These are phyloP conservation scores for Eupithecia tripunctaria DNA, from an alignment of 2,888 invertebrate genomes.

Conservation along the genomic window DNA sequence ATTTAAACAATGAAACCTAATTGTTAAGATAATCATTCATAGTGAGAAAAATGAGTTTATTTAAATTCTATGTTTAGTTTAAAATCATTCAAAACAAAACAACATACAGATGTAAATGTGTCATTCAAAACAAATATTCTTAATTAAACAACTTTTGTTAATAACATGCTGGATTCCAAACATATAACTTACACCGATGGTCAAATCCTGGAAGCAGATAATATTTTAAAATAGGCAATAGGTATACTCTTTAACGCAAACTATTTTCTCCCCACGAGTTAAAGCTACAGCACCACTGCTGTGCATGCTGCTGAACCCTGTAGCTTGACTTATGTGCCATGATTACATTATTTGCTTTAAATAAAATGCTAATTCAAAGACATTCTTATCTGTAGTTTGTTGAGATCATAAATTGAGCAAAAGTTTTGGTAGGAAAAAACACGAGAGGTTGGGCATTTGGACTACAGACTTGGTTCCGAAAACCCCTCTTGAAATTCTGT, in stretches of 20 bases:
- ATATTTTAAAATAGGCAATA: neutral
- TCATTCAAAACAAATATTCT: constrained; percentile 8
- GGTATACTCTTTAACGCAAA: neutral
- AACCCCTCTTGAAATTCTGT: no score
- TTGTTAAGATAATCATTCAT: neutral
- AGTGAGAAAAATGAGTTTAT: neutral
- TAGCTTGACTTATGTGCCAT: no score
- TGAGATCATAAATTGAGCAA: no score
- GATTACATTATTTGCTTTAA: no score
- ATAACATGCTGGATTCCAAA: constrained; percentile 41
- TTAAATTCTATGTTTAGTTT: neutral
- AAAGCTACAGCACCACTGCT: no score
- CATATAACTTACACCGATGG: constrained; percentile 76
- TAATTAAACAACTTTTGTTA: constrained; percentile 12
- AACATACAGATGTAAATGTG: constrained; percentile 3
- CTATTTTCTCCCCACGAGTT: neutral
- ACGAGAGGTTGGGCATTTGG: no score
- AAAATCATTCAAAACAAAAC: constrained; percentile 14
- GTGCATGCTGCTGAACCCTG: no score
- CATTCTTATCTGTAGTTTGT: no score
- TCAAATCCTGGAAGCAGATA: constrained; percentile 69
- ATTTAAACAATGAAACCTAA: neutral
- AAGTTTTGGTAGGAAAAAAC: no score
- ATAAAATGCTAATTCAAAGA: no score
- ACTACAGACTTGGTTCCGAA: no score